Evolutionary conservation across 2,113 vertebrate species (phyloP), one percentile per base, ranked within the genome.

Genomic region (Talpa occidentalis): DNA sequence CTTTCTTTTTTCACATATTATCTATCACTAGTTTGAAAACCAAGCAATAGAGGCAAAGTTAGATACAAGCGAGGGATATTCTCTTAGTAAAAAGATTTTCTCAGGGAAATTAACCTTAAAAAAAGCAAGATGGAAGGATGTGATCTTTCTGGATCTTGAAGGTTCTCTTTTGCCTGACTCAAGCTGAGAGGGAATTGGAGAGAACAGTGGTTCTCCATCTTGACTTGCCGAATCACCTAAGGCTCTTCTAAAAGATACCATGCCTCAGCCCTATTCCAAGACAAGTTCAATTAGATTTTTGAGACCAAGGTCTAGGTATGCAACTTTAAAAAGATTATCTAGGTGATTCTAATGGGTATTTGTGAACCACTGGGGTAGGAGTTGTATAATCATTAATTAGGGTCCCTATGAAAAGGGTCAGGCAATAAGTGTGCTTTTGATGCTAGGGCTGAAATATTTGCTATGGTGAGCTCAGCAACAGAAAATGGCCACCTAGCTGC

Each of bases 261-360:
- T 62, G 42, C 15, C 32, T 72, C 37, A 35, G 6, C n/a, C 28
- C 35, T 52, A 30, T 4, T 74, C 21, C 26, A 76, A 56, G 42
- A 60, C 30, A 59, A 64, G 19, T 59, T 88, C 77, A 69, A 81
- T 80, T 84, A 90, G 49, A 82, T 82, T 92, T 95, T 44, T 86
- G 62, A 91, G 49, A 74, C 10, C n/a, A 6, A 88, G 21, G 26
- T 30, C 22, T 14, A 82, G 30, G 42, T 2, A 42, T 82, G 24
- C 37, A 77, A 30, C 84, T 84, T 95, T 70, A 4, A 17, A 88
- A 88, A 85, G 84, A 40, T 92, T 76, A 91, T 15, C 64, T 44
- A 72, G 32, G 80, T 92, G 59, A 35, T 88, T 93, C 52, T 90
- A 56, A 78, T 78, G 76, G n/a, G 15, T 82, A 59, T 26, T 74